These are phyloP conservation scores for Ranitomeya variabilis DNA, from an alignment of 2,113 vertebrate genomes.

Conservation along the genomic window DNA sequence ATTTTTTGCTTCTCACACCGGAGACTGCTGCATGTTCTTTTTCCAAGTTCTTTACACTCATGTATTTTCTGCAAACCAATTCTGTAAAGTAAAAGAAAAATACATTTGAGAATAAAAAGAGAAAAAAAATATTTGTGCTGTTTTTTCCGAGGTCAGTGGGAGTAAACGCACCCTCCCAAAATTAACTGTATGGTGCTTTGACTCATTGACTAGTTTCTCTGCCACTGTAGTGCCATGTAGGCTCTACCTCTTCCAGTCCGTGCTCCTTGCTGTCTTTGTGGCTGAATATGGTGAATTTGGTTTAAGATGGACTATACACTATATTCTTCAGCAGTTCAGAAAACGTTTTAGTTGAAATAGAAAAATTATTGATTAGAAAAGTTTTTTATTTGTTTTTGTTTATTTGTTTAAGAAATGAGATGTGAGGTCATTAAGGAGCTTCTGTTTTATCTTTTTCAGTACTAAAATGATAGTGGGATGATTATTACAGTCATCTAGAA, in stretches of 20 bases:
- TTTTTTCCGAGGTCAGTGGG: conserved; percentile 1
- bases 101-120: conserved; percentile 30
- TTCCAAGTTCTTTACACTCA: not conserved
- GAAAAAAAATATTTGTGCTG: conserved; percentile 18
- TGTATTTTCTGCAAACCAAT: conserved; percentile 20
- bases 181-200: not conserved
- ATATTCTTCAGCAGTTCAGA: not conserved
- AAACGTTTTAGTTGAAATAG: not conserved
- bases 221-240: not conserved
- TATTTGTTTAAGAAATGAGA: no score
- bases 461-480: no score
- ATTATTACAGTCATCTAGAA: no score
- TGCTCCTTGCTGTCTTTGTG: not conserved
- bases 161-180: not conserved
- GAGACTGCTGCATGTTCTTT: conserved; percentile 10
- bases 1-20: not conserved
- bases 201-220: not conserved
- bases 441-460: no score
- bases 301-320: not conserved
- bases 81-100: conserved; percentile 9
- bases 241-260: not conserved
- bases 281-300: not conserved
- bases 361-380: not conserved
- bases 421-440: no score
- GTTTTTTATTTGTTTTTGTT: no score